Evolutionary conservation across 1,140 invertebrate species (phyloP), one percentile per base, ranked within the genome.

Genomic region (Bombus picipes): DNA sequence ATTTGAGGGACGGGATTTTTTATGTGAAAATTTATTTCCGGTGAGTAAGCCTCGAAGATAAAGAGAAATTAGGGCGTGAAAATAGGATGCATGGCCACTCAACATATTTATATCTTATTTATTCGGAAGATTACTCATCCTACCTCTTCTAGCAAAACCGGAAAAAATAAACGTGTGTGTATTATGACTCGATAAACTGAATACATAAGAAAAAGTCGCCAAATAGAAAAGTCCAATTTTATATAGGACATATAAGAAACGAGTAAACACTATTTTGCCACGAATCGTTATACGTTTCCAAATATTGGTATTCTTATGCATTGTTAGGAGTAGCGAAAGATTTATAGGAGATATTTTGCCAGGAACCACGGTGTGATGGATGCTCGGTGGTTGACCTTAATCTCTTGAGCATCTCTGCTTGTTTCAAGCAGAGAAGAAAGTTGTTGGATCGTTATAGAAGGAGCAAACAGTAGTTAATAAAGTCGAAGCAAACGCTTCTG

Each of bases 331-430:
- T 15, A 32, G 73, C 18, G 6, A 47, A 57, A 62, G 75, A 84
- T 84, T 84, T 81, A 85, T 85, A 25, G 18, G 22, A 37, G 70
- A 66, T 81, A 72, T 81, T 75, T 72, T 32, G 62, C 34, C 25
- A 22, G 34, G 43, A 74, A 85, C 71, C 78, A 28, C 70, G 22
- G 2, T 66, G 71, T 68, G 84, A 86, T 75, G 62, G 78, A 85
- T 85, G 83, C 39, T 62, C 78, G 57, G 71, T 57, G 83, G 77
- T 85, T 74, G 78, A 85, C 78, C 83, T 71, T 85, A 85, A 85
- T 85, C 84, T 71, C 71, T 85, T 57, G 78, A 41, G 84, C 62
- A 70, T 47, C 57, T 13, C 39, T 73, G 59, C 66, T 72, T 41
- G 83, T 80, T 85, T 62, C 53, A 18, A 37, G 34, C 5, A n/a